Percentiles rank a stretch among this genome's conserved stretches.
phyloP scores from a whole-genome alignment of 1,140 invertebrate genomes.

The Neocloeon triangulifer region DNA sequence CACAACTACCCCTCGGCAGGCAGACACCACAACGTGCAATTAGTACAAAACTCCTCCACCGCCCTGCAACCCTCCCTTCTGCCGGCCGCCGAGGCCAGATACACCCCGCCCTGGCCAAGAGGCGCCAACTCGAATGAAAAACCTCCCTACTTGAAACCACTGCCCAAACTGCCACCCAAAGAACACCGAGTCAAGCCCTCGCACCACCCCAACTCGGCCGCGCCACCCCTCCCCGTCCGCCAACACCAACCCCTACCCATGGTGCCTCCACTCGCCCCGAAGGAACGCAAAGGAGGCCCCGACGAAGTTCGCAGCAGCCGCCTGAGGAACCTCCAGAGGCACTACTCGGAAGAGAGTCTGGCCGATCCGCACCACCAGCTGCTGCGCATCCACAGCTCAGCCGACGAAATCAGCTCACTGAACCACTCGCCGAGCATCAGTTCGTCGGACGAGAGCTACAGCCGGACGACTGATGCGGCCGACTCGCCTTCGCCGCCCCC shows the following conservation, averaged over 20 bases:
- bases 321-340: conserved; percentile 18
- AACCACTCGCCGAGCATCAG: conserved; percentile 55
- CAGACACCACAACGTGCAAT: no score
- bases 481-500: conserved; percentile 31
- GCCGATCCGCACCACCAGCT: conserved; percentile 15
- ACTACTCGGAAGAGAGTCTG: conserved; percentile 37
- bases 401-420: conserved; percentile 53
- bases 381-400: conserved; percentile 50
- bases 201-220: neutral
- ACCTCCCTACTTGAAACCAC: conserved; percentile 26
- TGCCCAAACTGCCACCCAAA: conserved; percentile 26
- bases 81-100: conserved; percentile 22
- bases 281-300: neutral
- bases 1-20: neutral
- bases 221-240: conserved; percentile 8
- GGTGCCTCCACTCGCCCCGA: conserved; percentile 12
- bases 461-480: conserved; percentile 41
- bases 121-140: conserved; percentile 15
- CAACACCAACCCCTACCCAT: conserved; percentile 16
- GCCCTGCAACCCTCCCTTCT: conserved; percentile 23
- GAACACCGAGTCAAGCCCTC: conserved; percentile 11
- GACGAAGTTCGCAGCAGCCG: conserved; percentile 10
- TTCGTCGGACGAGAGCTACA: conserved; percentile 60
- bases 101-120: conserved; percentile 28
- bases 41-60: neutral